phyloP scores from a whole-genome alignment of 1,140 invertebrate genomes.

The Bombus cullumanus region DNA sequence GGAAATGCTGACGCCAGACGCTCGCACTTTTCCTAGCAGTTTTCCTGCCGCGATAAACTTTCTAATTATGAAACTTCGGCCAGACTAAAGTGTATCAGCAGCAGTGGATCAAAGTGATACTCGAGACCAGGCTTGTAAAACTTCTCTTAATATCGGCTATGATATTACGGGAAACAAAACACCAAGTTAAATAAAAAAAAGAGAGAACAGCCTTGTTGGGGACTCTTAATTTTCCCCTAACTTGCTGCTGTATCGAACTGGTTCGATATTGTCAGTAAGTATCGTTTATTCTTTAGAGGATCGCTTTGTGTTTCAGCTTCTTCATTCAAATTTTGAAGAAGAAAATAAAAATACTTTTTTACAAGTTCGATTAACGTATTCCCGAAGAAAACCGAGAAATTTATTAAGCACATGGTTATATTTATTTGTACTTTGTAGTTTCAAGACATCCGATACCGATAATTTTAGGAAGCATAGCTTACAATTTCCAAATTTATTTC shows the following conservation, averaged over 20 bases:
- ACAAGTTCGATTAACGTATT: too few relatives aligned
- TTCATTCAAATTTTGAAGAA: neutral
- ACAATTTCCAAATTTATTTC: too few relatives aligned
- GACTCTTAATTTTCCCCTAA: neutral
- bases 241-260: neutral
- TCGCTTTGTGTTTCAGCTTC: neutral
- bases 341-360: too few relatives aligned
- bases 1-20: conserved; percentile 42
- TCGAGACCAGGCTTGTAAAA: conserved; percentile 32
- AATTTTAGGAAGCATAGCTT: too few relatives aligned
- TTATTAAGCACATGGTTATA: too few relatives aligned
- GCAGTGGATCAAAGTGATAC: conserved; percentile 40
- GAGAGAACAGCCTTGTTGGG: neutral
- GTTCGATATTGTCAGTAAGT: neutral
- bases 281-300: neutral
- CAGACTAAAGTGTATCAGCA: conserved; percentile 22
- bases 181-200: conserved; percentile 6
- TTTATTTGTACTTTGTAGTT: too few relatives aligned
- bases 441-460: too few relatives aligned
- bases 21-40: conserved; percentile 36
- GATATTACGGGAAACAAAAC: conserved; percentile 28
- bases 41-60: conserved; percentile 39
- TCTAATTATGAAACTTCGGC: conserved; percentile 47
- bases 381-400: too few relatives aligned
- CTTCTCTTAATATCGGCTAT: conserved; percentile 34